phyloP scores from a whole-genome alignment of 2,113 vertebrate species.

The Cricetomys ansorgei region DNA sequence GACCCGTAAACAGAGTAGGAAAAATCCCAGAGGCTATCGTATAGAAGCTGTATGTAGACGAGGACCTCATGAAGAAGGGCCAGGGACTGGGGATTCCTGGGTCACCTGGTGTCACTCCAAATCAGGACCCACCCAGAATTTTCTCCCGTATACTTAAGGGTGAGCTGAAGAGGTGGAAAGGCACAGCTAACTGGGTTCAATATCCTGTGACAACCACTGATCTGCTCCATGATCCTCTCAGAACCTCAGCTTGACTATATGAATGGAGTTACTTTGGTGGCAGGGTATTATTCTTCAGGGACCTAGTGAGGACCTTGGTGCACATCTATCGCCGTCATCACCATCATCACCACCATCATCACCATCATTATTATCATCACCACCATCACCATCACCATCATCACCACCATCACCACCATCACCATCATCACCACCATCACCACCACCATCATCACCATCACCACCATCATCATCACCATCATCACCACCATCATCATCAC shows the following conservation, averaged over 20 bases:
- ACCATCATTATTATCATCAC: background rate
- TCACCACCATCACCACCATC: too few species aligned
- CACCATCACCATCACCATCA: too few species aligned
- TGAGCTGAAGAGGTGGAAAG: background rate
- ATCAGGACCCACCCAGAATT: background rate
- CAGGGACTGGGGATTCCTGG: background rate
- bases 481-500: too few species aligned
- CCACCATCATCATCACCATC: too few species aligned
- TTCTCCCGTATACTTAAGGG: background rate
- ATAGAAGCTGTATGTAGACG: slow-evolving; percentile 59
- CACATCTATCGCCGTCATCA: background rate
- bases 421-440: too few species aligned
- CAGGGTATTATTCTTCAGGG: background rate
- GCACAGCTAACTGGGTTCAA: background rate
- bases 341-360: too few species aligned
- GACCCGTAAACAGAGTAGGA: background rate
- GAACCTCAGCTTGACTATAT: background rate
- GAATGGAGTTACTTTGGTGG: background rate
- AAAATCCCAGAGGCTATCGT: slow-evolving; percentile 82
- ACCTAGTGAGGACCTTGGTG: background rate
- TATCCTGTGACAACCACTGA: background rate
- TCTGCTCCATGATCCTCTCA: slow-evolving; percentile 43
- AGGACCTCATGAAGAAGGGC: background rate
- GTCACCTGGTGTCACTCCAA: background rate
- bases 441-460: too few species aligned